Base-by-base conservation (phyloP, 2,113 vertebrate species). In the Melanotaenia duboulayi region DNA sequence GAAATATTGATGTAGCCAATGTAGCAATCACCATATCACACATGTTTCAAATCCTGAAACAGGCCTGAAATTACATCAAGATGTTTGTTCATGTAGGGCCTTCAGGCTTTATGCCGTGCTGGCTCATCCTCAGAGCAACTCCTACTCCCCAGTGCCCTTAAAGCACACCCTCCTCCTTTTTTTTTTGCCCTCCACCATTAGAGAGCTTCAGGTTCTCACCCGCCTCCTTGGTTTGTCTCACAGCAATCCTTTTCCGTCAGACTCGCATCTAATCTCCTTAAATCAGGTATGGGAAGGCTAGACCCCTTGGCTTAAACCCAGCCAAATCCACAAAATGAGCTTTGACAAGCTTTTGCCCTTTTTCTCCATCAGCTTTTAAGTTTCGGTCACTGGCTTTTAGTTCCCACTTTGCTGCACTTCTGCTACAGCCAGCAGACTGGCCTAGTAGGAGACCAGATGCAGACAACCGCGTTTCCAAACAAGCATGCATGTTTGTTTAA, bases 231-330 rank as follows among this genome's bases (percentile, higher is more conserved):
- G 22, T 73, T 80, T 72, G 77, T 83, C 57, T 73, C 61, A 65
- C 61, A 74, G 57, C 49, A 70, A 80, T 76, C 61, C 63, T 6
- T 4, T 65, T 72, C 68, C 54, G 54, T 79, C 69, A 72, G 59
- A 74, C 22, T 54, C 28, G 55, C 51, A 13, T 86, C 51, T 88
- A 85, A 90, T 85, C 89, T 90, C 82, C 63, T 86, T 82, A 90
- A 87, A 90, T 85, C 9, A 14, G 51, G 14, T 61, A 72, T 71
- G 71, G 61, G 59, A 71, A 71, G 60, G 51, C 67, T 71, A 64
- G 80, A 65, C 49, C 61, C 44, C 44, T 64, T 78, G 75, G 75
- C 80, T 85, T 80, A 68, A 82, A 78, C 50, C 63, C 80, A 87
- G 39, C 58, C 71, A 89, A 68, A 89, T 80, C 76, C 76, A 61